Conservation (phyloP, 2,888 invertebrate genomes). For the Eupithecia centaureata region DNA sequence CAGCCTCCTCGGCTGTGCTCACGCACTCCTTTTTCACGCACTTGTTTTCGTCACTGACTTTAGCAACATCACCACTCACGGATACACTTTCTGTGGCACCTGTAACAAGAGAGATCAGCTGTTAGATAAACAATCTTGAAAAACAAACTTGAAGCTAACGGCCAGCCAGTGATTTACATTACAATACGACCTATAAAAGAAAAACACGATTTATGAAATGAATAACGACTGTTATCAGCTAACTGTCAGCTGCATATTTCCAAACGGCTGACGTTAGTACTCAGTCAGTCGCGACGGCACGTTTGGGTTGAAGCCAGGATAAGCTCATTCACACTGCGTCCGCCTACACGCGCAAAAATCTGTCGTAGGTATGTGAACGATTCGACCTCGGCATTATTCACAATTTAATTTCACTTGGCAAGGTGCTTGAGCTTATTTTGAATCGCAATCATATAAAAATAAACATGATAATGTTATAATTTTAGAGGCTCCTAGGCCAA, state of each 20-base stretch:
- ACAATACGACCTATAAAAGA: neutral
- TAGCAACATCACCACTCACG: constrained; percentile 75
- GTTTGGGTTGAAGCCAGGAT: constrained; percentile 74
- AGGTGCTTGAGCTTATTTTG: constrained; percentile 10
- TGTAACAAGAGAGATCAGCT: constrained; percentile 65
- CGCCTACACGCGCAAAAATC: constrained; percentile 63
- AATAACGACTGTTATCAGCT: constrained; percentile 52
- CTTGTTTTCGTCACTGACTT: constrained; percentile 76
- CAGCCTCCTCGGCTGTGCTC: constrained; percentile 55
- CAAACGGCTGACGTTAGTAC: constrained; percentile 66
- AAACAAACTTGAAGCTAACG: neutral
- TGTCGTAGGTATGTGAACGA: constrained; percentile 45
- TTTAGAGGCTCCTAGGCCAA: neutral
- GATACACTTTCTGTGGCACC: constrained; percentile 75
- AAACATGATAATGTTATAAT: constrained; percentile 11
- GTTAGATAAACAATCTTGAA: constrained; percentile 13
- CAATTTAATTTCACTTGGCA: constrained; percentile 41
- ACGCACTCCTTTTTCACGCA: constrained; percentile 75
- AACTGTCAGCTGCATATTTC: constrained; percentile 59
- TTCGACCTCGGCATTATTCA: constrained; percentile 42
- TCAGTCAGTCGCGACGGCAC: constrained; percentile 56
- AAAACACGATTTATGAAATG: constrained; percentile 32
- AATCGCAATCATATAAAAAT: constrained; percentile 12
- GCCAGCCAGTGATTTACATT: neutral
- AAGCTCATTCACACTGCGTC: constrained; percentile 78